phyloP scores from a whole-genome alignment of 2,888 invertebrate species.

The Bhutanitis thaidina region DNA sequence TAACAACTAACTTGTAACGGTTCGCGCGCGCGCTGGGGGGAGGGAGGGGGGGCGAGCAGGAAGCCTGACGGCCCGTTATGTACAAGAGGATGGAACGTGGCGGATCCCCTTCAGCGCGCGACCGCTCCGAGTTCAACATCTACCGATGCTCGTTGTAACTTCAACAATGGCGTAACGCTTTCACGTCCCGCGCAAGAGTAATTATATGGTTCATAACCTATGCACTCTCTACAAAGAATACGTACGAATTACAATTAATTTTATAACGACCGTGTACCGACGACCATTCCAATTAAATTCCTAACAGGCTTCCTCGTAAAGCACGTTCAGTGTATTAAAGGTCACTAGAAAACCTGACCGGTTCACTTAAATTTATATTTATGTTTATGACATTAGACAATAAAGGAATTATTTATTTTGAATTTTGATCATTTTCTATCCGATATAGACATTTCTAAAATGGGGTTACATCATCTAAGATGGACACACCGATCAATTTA shows the following conservation, averaged over 20 bases:
- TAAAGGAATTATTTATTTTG: too few species aligned
- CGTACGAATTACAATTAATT: neutral
- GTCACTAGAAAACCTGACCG: too few species aligned
- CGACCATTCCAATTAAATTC: too few species aligned
- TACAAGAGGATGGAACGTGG: neutral
- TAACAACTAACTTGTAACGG: slow-evolving; percentile 39
- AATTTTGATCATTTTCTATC: too few species aligned
- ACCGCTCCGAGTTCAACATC: neutral
- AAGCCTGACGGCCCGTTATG: too few species aligned
- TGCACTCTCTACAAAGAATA: slow-evolving; percentile 10
- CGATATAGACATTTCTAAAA: too few species aligned
- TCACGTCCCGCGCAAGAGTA: neutral
- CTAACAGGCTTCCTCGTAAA: too few species aligned
- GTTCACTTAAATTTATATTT: too few species aligned
- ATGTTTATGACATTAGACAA: too few species aligned
- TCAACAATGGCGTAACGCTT: neutral
- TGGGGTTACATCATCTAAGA: too few species aligned
- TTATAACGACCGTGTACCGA: neutral
- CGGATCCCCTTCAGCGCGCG: neutral
- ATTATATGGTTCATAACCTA: neutral
- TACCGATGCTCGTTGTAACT: neutral
- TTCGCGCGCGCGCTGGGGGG: neutral
- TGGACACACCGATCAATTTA: too few species aligned
- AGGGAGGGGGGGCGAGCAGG: neutral
- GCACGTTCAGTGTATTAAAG: too few species aligned